These are phyloP conservation scores for Synanthedon tipuliformis DNA, from an alignment of 2,888 invertebrate genomes.

Conservation along the genomic window DNA sequence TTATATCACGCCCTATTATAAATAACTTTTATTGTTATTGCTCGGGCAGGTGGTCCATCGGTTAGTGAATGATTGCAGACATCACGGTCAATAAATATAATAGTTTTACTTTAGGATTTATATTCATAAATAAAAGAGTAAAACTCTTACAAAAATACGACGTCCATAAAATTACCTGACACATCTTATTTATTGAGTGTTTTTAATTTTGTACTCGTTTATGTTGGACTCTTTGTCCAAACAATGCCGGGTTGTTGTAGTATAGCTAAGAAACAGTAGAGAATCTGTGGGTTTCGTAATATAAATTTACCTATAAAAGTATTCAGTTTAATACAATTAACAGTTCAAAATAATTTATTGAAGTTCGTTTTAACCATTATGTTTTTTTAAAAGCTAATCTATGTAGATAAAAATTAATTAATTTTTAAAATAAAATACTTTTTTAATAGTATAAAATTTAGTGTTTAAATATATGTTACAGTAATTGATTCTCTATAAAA, in stretches of 20 bases:
- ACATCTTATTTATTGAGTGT: not conserved
- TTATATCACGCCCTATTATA: not conserved
- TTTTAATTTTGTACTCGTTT: not conserved
- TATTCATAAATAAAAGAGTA: not conserved
- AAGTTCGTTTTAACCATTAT: too few species aligned
- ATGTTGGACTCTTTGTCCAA: not conserved
- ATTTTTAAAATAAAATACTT: too few species aligned
- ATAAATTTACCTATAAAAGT: too few species aligned
- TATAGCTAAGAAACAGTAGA: not conserved
- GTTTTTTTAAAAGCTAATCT: too few species aligned
- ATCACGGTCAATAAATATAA: not conserved
- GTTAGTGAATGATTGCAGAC: not conserved
- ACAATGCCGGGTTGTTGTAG: not conserved
- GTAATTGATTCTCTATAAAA: too few species aligned
- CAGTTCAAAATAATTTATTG: too few species aligned
- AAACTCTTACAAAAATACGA: not conserved
- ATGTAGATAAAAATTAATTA: too few species aligned
- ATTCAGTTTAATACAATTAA: too few species aligned
- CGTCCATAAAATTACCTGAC: not conserved
- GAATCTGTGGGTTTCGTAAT: too few species aligned
- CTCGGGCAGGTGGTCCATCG: slow-evolving; percentile 4
- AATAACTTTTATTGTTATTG: not conserved
- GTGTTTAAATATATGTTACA: too few species aligned
- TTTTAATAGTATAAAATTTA: too few species aligned
- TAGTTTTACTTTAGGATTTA: not conserved